These are phyloP conservation scores for Campoletis raptor DNA, from an alignment of 2,888 invertebrate species.

Conservation along the genomic window DNA sequence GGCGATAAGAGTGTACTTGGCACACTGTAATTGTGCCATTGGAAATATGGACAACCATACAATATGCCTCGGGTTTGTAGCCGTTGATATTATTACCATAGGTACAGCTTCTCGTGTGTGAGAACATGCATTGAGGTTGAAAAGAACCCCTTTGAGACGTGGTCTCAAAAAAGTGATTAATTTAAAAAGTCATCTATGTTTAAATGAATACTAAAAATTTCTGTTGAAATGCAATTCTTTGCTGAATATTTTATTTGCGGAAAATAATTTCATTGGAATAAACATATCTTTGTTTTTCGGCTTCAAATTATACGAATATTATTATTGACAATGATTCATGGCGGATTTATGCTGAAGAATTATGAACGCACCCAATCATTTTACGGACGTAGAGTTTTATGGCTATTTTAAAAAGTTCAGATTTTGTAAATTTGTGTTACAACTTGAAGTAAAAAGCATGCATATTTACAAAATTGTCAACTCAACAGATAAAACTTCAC, in stretches of 20 bases:
- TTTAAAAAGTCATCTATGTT: not conserved
- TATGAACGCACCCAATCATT: not conserved
- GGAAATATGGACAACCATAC: constrained; percentile 76
- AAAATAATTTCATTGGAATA: not conserved
- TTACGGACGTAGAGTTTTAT: not conserved
- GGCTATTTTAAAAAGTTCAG: not conserved
- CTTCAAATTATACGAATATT: not conserved
- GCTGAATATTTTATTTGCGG: not conserved
- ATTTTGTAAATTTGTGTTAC: not conserved
- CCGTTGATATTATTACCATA: constrained; percentile 29
- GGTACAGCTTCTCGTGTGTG: constrained; percentile 2
- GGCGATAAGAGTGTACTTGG: constrained; percentile 80
- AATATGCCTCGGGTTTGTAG: constrained; percentile 67
- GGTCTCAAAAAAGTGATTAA: not conserved
- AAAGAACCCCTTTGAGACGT: not conserved
- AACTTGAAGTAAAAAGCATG: not conserved
- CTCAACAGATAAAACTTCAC: not conserved
- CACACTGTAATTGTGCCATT: constrained; percentile 78
- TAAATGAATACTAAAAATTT: not conserved
- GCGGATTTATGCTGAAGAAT: not conserved
- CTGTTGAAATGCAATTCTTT: not conserved
- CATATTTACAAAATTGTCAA: not conserved
- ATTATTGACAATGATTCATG: not conserved
- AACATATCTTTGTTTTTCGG: not conserved
- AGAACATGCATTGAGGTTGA: constrained; percentile 69